A percentile compares a stretch with the other conserved stretches of the same genome.
Conservation (phyloP, 2,797 vertebrate species). For the Mareca strepera region DNA sequence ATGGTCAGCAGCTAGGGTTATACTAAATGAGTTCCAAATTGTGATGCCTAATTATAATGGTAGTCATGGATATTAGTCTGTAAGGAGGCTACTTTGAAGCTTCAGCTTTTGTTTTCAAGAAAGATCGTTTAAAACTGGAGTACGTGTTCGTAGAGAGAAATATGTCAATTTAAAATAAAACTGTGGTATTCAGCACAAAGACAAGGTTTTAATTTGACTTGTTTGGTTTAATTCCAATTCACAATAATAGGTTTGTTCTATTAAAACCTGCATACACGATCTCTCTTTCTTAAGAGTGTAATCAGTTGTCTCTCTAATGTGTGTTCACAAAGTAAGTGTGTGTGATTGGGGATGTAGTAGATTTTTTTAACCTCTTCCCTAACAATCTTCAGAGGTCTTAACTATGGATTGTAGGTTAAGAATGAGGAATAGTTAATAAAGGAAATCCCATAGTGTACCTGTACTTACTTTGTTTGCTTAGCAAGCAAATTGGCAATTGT, state of each 20-base stretch:
- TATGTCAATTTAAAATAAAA: neutral
- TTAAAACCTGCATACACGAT: neutral
- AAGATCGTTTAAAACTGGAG: neutral
- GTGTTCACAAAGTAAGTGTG: neutral
- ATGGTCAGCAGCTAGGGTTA: slow-evolving; percentile 24
- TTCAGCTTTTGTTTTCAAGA: neutral
- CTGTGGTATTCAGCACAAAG: neutral
- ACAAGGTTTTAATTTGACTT: neutral
- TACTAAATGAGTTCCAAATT: slow-evolving; percentile 1
- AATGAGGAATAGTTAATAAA: neutral
- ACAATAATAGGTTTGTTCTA: neutral
- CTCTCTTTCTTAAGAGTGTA: neutral
- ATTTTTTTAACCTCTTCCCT: neutral
- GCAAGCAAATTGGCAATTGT: neutral
- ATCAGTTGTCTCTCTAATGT: neutral
- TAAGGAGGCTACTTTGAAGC: slow-evolving; percentile 2
- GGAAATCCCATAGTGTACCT: neutral
- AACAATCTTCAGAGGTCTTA: neutral
- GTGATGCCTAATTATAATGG: neutral
- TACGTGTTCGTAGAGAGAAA: neutral
- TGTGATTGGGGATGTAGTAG: neutral
- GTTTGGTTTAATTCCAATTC: neutral
- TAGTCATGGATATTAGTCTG: neutral
- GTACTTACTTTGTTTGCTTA: neutral
- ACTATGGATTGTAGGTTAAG: neutral